Percentiles rank a stretch among this genome's conserved stretches.
These are phyloP conservation scores for Caloenas nicobarica DNA, from an alignment of 2,113 vertebrate genomes.

Conservation along the genomic window DNA sequence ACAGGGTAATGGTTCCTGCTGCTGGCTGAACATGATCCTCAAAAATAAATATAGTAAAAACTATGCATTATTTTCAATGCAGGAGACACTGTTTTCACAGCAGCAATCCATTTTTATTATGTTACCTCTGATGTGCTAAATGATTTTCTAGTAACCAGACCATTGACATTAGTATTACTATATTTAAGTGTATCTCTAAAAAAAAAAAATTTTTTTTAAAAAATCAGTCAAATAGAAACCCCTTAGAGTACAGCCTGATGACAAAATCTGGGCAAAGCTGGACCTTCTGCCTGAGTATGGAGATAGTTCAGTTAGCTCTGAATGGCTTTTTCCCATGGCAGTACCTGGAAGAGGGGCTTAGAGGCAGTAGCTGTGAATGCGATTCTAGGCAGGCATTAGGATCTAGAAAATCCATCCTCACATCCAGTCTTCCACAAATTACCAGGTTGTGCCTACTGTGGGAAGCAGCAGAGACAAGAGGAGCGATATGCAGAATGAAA, in stretches of 20 bases:
- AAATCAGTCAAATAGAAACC: neutral
- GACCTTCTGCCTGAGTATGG: neutral
- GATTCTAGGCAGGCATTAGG: neutral
- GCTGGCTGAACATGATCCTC: neutral
- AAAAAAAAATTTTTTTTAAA: too few relatives aligned
- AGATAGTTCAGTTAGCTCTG: neutral
- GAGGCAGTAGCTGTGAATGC: neutral
- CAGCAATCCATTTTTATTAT: neutral
- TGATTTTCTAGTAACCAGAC: conserved; percentile 8
- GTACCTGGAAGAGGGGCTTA: neutral
- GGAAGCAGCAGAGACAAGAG: neutral
- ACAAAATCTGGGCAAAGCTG: neutral
- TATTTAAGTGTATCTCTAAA: neutral
- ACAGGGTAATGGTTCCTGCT: neutral
- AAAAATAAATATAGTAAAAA: conserved; percentile 2
- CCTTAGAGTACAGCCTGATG: neutral
- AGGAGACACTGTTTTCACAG: neutral
- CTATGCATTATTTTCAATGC: neutral
- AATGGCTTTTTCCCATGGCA: neutral
- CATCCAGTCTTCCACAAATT: neutral
- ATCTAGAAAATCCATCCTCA: neutral
- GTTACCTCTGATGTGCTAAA: neutral
- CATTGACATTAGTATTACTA: neutral
- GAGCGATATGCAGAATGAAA: neutral
- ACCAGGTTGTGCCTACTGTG: neutral